These are phyloP conservation scores for Leptocoma aspasia DNA, from an alignment of 2,113 vertebrate genomes.

Conservation along the genomic window DNA sequence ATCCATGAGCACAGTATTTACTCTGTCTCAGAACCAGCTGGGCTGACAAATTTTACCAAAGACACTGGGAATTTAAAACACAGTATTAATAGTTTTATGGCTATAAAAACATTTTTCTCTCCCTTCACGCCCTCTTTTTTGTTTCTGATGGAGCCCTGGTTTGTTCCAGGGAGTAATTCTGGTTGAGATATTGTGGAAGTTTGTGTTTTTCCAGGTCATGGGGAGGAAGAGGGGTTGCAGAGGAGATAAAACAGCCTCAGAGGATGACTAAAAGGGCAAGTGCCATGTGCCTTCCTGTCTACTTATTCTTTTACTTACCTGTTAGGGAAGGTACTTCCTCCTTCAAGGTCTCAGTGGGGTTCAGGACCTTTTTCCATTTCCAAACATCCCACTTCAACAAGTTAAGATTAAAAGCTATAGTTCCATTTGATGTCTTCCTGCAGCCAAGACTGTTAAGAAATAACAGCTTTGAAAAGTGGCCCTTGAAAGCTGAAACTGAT, in stretches of 20 bases:
- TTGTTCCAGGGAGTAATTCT: background rate
- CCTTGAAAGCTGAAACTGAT: background rate
- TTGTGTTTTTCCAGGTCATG: background rate
- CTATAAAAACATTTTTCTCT: background rate
- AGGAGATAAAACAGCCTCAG: background rate
- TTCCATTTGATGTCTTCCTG: background rate
- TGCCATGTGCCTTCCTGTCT: background rate
- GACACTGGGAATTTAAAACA: background rate
- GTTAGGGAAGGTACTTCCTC: background rate
- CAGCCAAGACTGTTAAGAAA: background rate
- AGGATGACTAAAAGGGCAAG: background rate
- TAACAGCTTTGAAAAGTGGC: background rate
- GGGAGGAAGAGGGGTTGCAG: background rate
- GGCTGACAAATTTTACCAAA: background rate
- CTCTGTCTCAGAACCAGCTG: background rate
- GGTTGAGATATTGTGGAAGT: background rate
- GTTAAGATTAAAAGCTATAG: background rate
- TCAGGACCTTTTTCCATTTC: slow-evolving; percentile 2
- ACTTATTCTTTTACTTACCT: background rate
- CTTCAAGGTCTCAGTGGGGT: background rate
- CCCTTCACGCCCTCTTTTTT: background rate
- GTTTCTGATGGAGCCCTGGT: background rate
- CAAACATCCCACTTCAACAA: background rate
- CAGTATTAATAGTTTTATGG: background rate
- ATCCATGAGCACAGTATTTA: background rate